A percentile compares a stretch with the other conserved stretches of the same genome.
These are phyloP conservation scores for Mesorhabditis spiculigera DNA, from an alignment of 2,888 invertebrate species.

Conservation along the genomic window DNA sequence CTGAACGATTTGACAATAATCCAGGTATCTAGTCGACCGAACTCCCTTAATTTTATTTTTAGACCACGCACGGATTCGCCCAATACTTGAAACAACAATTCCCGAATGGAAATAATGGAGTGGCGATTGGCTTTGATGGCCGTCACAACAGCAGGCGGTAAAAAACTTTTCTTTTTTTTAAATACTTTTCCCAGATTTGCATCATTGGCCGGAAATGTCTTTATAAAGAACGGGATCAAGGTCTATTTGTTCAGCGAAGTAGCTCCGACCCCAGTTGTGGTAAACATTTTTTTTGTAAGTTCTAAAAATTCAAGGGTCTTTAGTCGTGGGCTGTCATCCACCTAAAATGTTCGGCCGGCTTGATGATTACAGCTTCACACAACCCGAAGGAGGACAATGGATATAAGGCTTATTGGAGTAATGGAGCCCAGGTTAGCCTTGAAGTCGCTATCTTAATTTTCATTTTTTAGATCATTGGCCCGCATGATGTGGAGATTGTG, in stretches of 20 bases:
- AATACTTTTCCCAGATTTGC: slow-evolving; percentile 72
- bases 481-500: slow-evolving; percentile 84
- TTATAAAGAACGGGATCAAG: slow-evolving; percentile 72
- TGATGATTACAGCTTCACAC: slow-evolving; percentile 88
- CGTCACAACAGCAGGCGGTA: slow-evolving; percentile 43
- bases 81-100: slow-evolving; percentile 31
- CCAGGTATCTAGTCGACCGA: slow-evolving; percentile 63
- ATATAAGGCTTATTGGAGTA: slow-evolving; percentile 91
- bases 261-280: slow-evolving; percentile 86
- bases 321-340: slow-evolving; percentile 76
- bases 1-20: slow-evolving; percentile 92
- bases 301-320: slow-evolving; percentile 20
- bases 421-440: slow-evolving; percentile 74
- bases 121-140: slow-evolving; percentile 56
- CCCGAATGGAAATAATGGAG: slow-evolving; percentile 27
- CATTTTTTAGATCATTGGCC: slow-evolving; percentile 75
- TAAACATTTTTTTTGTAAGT: slow-evolving; percentile 34
- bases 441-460: not conserved
- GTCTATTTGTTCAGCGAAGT: slow-evolving; percentile 78
- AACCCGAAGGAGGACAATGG: slow-evolving; percentile 94
- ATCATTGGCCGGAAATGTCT: slow-evolving; percentile 79
- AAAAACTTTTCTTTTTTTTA: not conserved
- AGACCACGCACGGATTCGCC: slow-evolving; percentile 68
- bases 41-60: slow-evolving; percentile 62
- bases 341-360: slow-evolving; percentile 76